Evolutionary conservation across 2,888 invertebrate genomes (phyloP).

Genomic region (Tachystola acroxantha): DNA sequence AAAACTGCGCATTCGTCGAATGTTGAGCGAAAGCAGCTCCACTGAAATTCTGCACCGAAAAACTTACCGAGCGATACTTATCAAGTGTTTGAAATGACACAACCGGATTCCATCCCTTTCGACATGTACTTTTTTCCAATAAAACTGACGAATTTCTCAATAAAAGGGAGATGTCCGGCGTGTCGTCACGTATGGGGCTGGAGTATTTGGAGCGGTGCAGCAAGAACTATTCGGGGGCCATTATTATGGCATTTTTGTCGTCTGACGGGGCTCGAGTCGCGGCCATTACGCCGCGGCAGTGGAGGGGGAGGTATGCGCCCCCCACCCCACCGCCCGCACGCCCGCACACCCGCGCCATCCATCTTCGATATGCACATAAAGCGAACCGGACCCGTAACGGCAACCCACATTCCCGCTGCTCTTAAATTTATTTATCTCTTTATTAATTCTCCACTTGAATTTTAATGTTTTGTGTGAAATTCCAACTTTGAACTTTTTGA

Average conservation of each 20-base stretch:
- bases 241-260: slow-evolving; percentile 80
- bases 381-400: slow-evolving; percentile 72
- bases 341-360: slow-evolving; percentile 61
- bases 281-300: slow-evolving; percentile 61
- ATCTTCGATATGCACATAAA: slow-evolving; percentile 77
- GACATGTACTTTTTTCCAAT: slow-evolving; percentile 62
- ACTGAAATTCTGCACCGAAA: slow-evolving; percentile 66
- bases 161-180: slow-evolving; percentile 74
- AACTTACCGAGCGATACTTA: slow-evolving; percentile 68
- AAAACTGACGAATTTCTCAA: slow-evolving; percentile 79
- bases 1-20: slow-evolving; percentile 67
- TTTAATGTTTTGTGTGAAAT: slow-evolving; percentile 59
- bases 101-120: slow-evolving; percentile 67
- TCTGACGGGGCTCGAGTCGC: slow-evolving; percentile 72
- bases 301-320: slow-evolving; percentile 33
- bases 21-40: slow-evolving; percentile 63
- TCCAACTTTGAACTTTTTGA: slow-evolving; percentile 16
- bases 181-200: slow-evolving; percentile 68
- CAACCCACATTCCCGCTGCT: slow-evolving; percentile 74
- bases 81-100: slow-evolving; percentile 79
- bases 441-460: slow-evolving; percentile 73
- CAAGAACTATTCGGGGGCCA: slow-evolving; percentile 75
- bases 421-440: slow-evolving; percentile 77
- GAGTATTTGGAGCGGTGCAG: slow-evolving; percentile 75
- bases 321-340: slow-evolving; percentile 32